A percentile compares a stretch with the other conserved stretches of the same genome.
phyloP scores from a whole-genome alignment of 2,113 vertebrate genomes.

The Tamias sibiricus region DNA sequence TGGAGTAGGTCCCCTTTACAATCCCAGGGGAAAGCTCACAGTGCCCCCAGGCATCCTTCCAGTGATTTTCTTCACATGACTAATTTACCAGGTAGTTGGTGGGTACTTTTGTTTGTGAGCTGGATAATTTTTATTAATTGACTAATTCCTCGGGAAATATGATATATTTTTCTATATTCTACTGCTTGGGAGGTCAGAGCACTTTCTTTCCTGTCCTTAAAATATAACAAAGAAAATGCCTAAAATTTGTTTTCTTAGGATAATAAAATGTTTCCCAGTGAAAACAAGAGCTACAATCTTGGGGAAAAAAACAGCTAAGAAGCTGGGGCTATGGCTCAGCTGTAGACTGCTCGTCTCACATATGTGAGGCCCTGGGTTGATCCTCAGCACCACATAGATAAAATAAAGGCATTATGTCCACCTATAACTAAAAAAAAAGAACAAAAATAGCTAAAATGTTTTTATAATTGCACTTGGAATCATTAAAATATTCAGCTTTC shows the following conservation, averaged over 20 bases:
- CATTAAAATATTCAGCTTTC: not conserved
- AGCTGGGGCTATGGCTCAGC: too few relatives aligned
- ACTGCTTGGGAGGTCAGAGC: not conserved
- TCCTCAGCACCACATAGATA: too few relatives aligned
- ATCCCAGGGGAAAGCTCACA: not conserved
- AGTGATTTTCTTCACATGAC: not conserved
- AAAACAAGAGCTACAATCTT: not conserved
- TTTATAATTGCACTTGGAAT: constrained; percentile 1
- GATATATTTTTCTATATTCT: not conserved
- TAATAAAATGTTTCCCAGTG: not conserved
- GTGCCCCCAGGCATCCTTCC: not conserved
- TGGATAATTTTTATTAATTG: not conserved
- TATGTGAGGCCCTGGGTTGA: too few relatives aligned
- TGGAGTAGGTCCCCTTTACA: not conserved
- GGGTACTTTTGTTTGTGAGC: not conserved
- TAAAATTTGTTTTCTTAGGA: constrained; percentile 32
- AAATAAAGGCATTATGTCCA: too few relatives aligned
- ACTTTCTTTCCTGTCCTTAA: not conserved
- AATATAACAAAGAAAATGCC: not conserved
- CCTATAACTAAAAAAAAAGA: too few relatives aligned
- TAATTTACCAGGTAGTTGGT: not conserved
- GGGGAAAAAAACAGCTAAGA: too few relatives aligned
- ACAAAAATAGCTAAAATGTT: not conserved
- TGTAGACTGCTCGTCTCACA: too few relatives aligned
- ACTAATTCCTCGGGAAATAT: not conserved